These are phyloP conservation scores for Drosophila cardini DNA, from an alignment of 1,140 invertebrate genomes.

Conservation along the genomic window DNA sequence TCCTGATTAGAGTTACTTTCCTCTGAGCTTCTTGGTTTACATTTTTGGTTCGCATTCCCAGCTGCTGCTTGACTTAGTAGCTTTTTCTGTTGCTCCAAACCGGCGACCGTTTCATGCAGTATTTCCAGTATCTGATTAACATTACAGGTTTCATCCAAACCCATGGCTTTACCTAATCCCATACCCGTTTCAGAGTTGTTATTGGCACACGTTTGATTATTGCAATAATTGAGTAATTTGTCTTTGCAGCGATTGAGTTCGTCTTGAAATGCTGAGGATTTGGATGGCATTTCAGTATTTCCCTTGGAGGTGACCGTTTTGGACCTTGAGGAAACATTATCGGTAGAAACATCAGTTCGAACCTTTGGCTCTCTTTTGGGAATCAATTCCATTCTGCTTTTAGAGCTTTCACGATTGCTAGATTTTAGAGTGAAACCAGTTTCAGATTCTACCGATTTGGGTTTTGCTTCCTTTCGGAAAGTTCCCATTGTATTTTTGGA, in stretches of 20 bases:
- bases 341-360: too few relatives aligned
- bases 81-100: slow-evolving; percentile 32
- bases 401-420: too few relatives aligned
- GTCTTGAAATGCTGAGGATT: not conserved
- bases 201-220: not conserved
- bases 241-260: not conserved
- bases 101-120: slow-evolving; percentile 42
- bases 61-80: not conserved
- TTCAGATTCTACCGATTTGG: too few relatives aligned
- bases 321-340: too few relatives aligned
- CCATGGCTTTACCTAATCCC: not conserved
- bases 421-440: too few relatives aligned
- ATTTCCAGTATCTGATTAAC: slow-evolving; percentile 41
- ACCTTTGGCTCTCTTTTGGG: too few relatives aligned
- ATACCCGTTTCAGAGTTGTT: not conserved
- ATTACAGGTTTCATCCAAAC: slow-evolving; percentile 18
- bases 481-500: too few relatives aligned
- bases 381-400: too few relatives aligned
- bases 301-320: too few relatives aligned
- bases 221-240: not conserved
- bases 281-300: not conserved
- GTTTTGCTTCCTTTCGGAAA: too few relatives aligned
- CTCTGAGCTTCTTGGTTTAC: too few relatives aligned
- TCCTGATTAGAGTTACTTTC: not conserved
- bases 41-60: not conserved